Conservation (phyloP, 2,113 vertebrate species). For the Microtus pennsylvanicus region DNA sequence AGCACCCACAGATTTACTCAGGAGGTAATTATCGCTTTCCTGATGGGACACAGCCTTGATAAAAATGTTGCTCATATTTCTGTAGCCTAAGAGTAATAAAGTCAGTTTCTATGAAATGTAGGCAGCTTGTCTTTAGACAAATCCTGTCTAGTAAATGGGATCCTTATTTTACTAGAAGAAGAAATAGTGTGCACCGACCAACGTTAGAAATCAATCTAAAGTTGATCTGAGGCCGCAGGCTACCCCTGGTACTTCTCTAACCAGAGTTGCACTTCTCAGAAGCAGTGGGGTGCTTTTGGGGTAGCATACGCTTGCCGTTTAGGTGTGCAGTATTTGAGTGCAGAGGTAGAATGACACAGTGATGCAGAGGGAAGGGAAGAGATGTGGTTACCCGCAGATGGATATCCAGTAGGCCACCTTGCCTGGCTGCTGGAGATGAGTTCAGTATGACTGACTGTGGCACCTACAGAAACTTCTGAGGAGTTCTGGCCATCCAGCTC, state of each 20-base stretch:
- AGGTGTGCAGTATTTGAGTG: background rate
- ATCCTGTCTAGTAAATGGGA: background rate
- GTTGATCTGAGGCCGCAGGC: background rate
- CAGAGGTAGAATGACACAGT: constrained; percentile 38
- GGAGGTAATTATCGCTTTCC: background rate
- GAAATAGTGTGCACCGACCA: background rate
- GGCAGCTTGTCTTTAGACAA: background rate
- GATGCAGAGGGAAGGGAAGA: background rate
- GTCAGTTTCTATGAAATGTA: background rate
- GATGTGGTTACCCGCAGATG: background rate
- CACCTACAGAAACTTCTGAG: constrained; percentile 54
- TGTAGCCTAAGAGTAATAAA: background rate
- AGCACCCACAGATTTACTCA: background rate
- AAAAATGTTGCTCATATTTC: background rate
- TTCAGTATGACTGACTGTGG: background rate
- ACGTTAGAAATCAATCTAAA: background rate
- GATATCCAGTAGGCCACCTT: background rate
- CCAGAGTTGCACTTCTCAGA: background rate
- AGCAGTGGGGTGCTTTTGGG: background rate
- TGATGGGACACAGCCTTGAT: background rate
- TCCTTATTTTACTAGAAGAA: background rate
- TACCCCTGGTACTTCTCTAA: background rate
- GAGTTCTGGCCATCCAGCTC: constrained; percentile 56
- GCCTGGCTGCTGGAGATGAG: constrained; percentile 6
- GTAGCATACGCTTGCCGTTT: background rate